These are phyloP conservation scores for Elachura formosa DNA, from an alignment of 2,113 vertebrate genomes.

Conservation along the genomic window DNA sequence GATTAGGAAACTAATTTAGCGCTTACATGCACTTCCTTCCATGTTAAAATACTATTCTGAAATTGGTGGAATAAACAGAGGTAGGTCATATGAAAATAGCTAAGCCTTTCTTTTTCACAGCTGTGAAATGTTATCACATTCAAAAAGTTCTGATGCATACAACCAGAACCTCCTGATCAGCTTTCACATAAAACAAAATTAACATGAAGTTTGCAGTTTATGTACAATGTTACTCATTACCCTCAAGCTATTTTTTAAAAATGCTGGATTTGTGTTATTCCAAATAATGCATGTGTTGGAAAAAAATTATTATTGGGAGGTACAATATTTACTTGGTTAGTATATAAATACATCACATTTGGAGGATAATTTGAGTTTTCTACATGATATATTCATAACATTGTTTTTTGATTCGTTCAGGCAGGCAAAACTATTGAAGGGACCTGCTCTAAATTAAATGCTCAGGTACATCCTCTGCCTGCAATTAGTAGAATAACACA, in stretches of 20 bases:
- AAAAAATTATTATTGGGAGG: not conserved
- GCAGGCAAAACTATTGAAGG: not conserved
- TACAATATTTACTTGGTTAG: not conserved
- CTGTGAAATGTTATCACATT: not conserved
- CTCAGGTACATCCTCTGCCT: not conserved
- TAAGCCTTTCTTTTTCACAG: not conserved
- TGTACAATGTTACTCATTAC: not conserved
- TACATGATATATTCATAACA: not conserved
- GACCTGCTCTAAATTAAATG: not conserved
- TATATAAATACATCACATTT: not conserved
- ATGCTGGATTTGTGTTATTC: not conserved
- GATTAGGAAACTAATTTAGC: not conserved
- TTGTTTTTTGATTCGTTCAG: not conserved
- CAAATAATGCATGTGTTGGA: not conserved
- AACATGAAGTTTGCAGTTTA: not conserved
- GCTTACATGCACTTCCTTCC: not conserved
- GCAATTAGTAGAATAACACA: not conserved
- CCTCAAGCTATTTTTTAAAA: not conserved
- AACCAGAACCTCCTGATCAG: not conserved
- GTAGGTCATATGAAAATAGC: not conserved
- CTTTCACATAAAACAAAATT: not conserved
- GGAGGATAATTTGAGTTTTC: not conserved
- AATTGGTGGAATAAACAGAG: not conserved
- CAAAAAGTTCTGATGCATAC: not conserved
- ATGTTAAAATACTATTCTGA: not conserved